A percentile compares a stretch with the other conserved stretches of the same genome.
Evolutionary conservation across 2,888 invertebrate species (phyloP).

Genomic region (Archips crataeganus): DNA sequence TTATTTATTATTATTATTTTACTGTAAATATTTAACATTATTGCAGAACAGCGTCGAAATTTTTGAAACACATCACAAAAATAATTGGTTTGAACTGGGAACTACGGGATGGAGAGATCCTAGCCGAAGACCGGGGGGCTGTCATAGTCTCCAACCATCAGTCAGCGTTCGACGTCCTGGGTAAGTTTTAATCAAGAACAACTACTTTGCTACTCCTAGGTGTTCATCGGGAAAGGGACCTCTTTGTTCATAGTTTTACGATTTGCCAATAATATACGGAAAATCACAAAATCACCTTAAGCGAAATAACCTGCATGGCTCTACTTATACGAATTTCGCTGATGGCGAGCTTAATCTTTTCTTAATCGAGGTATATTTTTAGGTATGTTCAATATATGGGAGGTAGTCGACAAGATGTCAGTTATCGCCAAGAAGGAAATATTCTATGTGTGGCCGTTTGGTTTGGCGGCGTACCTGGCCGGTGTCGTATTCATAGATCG

Average conservation of each 20-base stretch:
- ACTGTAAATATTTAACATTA: too few relatives aligned
- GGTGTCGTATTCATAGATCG: constrained; percentile 86
- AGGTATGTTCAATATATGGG: constrained; percentile 84
- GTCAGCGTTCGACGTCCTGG: constrained; percentile 87
- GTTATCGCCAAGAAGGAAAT: constrained; percentile 85
- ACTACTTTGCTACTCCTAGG: too few relatives aligned
- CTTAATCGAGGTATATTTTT: constrained; percentile 35
- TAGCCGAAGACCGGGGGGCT: constrained; percentile 82
- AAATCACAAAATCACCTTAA: too few relatives aligned
- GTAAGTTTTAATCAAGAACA: constrained; percentile 62
- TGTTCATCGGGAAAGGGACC: too few relatives aligned
- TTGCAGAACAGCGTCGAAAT: constrained; percentile 58
- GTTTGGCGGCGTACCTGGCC: constrained; percentile 81
- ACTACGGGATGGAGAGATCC: constrained; percentile 75
- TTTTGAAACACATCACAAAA: constrained; percentile 70
- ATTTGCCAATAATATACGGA: too few relatives aligned
- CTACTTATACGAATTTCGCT: too few relatives aligned
- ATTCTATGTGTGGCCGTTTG: constrained; percentile 84
- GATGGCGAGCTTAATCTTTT: too few relatives aligned
- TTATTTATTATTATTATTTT: too few relatives aligned
- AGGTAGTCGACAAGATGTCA: constrained; percentile 73
- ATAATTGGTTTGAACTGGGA: constrained; percentile 83
- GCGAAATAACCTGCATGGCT: too few relatives aligned
- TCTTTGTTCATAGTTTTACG: too few relatives aligned
- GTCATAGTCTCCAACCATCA: constrained; percentile 89